Evolutionary conservation across 2,888 invertebrate species (phyloP), one percentile per base, ranked within the genome.

Genomic region (Drosophila siamana): DNA sequence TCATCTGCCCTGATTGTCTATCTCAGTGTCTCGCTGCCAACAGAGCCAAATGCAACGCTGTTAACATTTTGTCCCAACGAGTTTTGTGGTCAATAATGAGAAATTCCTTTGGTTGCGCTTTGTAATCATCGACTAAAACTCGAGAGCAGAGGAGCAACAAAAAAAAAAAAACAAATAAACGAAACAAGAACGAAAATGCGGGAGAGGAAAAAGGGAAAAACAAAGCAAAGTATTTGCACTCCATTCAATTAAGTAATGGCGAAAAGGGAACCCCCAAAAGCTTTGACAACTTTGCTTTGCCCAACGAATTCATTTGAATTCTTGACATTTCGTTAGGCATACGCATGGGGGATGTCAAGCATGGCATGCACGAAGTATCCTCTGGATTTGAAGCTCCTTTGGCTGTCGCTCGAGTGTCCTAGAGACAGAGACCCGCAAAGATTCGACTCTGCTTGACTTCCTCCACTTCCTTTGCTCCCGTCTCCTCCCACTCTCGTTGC

Each of bases 1-100:
- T 43, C 41, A 61, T 51, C 65, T 47, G 55, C 41, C 51, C 65
- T 47, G 55, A 44, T 59, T 76, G 63, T 46, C 54, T 54, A 30
- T n/a, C 43, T 30, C 19, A 3, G 19, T 19, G 19, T 19, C 43
- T 30, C 44, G 36, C 47, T 64, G 22, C 40, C 43, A 50, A 51
- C 41, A 44, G 47, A 66, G 65, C 60, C 62, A 55, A 84, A 60
- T 59, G 61, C 66, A 77, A 72, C 69, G 87, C 71, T 85, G 69
- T 81, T 71, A 71, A 52, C 81, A 69, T 63, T 83, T 66, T 65
- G 57, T 36, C 8, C 8, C 38, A 44, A 5, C 33, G 43, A 13
- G 79, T 86, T 88, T 59, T 82, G 82, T 79, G 82, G 82, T 83
- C 82, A 86, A 86, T 83, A 83, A 83, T 83, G 82, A 82, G 75